Percentiles rank a stretch among this genome's conserved stretches.
Evolutionary conservation across 2,797 vertebrate genomes (phyloP).

Genomic region (Poliocrania exsul): DNA sequence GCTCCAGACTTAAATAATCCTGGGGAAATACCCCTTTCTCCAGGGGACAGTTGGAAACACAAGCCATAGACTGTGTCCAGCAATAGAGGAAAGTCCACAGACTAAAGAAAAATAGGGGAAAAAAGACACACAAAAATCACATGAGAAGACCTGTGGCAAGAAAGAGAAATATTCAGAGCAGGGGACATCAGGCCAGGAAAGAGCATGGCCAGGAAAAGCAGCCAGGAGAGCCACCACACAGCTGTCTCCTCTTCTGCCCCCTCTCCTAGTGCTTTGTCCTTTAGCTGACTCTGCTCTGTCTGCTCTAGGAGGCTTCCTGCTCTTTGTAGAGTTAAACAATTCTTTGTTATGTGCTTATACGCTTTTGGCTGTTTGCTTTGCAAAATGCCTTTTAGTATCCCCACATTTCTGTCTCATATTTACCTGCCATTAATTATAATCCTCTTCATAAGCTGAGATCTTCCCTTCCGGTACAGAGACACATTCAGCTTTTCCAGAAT

Average conservation of each 20-base stretch:
- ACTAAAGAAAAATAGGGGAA: not conserved
- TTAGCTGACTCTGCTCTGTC: constrained; percentile 42
- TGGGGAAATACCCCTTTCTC: constrained; percentile 60
- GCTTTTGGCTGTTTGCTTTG: constrained; percentile 58
- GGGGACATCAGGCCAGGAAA: not conserved
- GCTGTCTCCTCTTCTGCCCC: constrained; percentile 28
- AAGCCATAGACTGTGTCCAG: not conserved
- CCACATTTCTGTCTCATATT: constrained; percentile 4
- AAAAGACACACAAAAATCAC: not conserved
- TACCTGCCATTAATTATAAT: constrained; percentile 54
- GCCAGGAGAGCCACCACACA: not conserved
- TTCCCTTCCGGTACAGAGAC: constrained; percentile 1
- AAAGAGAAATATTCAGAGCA: not conserved
- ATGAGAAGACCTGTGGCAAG: constrained; percentile 4
- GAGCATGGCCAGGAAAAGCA: not conserved
- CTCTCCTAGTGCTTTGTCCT: constrained; percentile 7
- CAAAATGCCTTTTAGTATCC: constrained; percentile 22
- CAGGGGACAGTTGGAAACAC: constrained; percentile 2
- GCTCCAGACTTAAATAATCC: constrained; percentile 74
- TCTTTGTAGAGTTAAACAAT: constrained; percentile 36
- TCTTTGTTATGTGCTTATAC: constrained; percentile 15
- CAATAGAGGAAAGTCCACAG: not conserved
- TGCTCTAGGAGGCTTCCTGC: constrained; percentile 35
- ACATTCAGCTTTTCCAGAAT: constrained; percentile 11
- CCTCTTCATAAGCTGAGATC: not conserved